Conservation (phyloP, 2,113 vertebrate species). For the Alligator sinensis region DNA sequence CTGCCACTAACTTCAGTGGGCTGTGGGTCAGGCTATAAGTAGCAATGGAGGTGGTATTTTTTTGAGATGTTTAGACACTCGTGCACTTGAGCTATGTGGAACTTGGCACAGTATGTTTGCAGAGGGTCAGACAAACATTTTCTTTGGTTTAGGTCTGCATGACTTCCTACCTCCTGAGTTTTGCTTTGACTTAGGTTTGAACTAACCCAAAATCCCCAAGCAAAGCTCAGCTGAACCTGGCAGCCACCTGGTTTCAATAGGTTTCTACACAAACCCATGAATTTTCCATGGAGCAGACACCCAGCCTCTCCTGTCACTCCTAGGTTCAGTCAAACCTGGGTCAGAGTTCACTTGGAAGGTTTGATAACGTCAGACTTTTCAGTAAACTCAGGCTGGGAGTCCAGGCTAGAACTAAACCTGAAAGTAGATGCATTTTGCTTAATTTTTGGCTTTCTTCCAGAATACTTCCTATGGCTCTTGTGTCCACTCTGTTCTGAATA, state of each 20-base stretch:
- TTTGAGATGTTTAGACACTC: neutral
- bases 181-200: neutral
- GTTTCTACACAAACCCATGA: rapidly evolving
- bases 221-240: neutral
- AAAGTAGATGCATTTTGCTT: neutral
- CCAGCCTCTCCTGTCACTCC: rapidly evolving
- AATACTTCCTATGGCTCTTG: neutral
- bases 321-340: neutral
- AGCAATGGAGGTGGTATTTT: neutral
- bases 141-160: neutral
- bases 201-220: neutral
- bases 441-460: neutral
- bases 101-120: neutral
- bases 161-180: rapidly evolving
- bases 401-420: neutral
- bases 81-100: rapidly evolving
- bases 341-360: neutral
- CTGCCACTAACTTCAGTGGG: neutral
- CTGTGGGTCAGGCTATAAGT: neutral
- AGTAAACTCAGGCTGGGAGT: neutral
- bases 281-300: rapidly evolving
- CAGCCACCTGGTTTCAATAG: rapidly evolving
- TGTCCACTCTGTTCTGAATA: neutral
- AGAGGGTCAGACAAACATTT: rapidly evolving
- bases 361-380: neutral